These are phyloP conservation scores for Babylonia areolata DNA, from an alignment of 1,140 invertebrate genomes.

Conservation along the genomic window DNA sequence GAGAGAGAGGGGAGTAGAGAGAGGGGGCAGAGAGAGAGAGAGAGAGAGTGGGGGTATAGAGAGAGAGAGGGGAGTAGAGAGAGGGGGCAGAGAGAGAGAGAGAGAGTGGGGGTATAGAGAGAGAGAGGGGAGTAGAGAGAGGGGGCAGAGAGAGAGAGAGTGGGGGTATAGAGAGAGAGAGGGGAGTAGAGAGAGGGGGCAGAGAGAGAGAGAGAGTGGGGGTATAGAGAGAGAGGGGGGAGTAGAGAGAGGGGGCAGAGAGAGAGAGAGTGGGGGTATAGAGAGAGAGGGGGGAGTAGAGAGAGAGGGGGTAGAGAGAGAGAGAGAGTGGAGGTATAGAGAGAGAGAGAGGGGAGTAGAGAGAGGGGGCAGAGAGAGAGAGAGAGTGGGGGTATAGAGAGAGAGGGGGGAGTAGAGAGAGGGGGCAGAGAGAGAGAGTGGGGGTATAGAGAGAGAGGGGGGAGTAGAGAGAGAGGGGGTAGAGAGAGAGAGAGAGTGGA, in stretches of 20 bases:
- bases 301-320: too few species aligned
- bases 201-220: too few species aligned
- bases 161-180: too few species aligned
- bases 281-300: too few species aligned
- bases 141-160: too few species aligned
- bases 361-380: too few species aligned
- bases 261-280: too few species aligned
- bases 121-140: background rate
- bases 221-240: too few species aligned
- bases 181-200: too few species aligned
- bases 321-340: background rate
- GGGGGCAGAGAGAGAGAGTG: background rate
- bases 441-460: background rate
- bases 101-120: too few species aligned
- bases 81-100: background rate
- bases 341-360: constrained; percentile 10
- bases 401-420: background rate
- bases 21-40: background rate
- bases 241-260: too few species aligned
- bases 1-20: background rate
- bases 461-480: background rate
- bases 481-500: background rate
- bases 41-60: background rate
- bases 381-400: background rate
- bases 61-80: background rate